These are phyloP conservation scores for Ellobius talpinus DNA, from an alignment of 2,113 vertebrate genomes.

Conservation along the genomic window DNA sequence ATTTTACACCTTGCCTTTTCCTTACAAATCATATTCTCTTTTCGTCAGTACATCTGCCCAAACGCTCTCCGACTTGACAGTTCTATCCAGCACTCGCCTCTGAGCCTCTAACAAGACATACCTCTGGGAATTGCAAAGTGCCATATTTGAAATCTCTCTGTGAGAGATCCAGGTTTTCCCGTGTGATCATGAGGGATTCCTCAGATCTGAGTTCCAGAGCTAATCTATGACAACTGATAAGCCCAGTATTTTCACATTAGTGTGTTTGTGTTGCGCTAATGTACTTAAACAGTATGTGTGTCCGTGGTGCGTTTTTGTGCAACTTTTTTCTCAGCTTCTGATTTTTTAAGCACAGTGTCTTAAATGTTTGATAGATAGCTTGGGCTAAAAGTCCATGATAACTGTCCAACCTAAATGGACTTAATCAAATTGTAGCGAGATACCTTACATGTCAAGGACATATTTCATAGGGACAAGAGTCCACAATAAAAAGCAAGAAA, in stretches of 20 bases:
- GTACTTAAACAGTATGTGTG: conserved; percentile 78
- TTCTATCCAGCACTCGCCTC: conserved; percentile 81
- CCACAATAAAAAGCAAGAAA: conserved; percentile 14
- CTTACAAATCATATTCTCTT: conserved; percentile 78
- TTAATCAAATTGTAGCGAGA: neutral
- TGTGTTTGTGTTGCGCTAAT: conserved; percentile 82
- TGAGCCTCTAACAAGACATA: conserved; percentile 79
- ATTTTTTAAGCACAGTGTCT: conserved; percentile 44
- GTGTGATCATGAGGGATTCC: conserved; percentile 82
- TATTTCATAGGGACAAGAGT: neutral
- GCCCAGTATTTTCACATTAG: conserved; percentile 82
- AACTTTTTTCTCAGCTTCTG: conserved; percentile 67
- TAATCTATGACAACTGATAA: conserved; percentile 82
- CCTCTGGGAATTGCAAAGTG: conserved; percentile 83
- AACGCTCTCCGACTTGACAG: conserved; percentile 77
- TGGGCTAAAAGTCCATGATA: neutral
- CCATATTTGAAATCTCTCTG: conserved; percentile 82
- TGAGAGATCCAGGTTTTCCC: conserved; percentile 77
- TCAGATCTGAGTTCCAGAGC: conserved; percentile 79
- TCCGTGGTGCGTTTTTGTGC: conserved; percentile 73
- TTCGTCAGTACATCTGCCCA: conserved; percentile 82
- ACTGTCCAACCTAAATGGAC: neutral
- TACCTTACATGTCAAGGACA: neutral
- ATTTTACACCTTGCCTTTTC: conserved; percentile 81
- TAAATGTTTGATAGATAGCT: neutral